phyloP scores from a whole-genome alignment of 92 coral and sea anemone species.

The Palythoa heliodiscus region DNA sequence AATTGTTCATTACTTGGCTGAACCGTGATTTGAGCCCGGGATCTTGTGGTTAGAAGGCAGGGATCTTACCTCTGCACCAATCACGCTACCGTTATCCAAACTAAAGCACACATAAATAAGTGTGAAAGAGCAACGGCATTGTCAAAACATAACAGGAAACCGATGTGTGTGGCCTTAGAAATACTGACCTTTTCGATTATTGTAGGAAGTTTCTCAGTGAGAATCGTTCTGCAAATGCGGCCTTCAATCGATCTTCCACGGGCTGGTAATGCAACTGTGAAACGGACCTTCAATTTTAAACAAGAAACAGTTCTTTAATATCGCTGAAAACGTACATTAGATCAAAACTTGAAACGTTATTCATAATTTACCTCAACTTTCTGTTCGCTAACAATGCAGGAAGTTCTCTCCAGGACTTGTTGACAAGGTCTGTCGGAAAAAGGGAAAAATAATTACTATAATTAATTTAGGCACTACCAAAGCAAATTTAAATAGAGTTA shows the following conservation, averaged over 20 bases:
- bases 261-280: slow-evolving; percentile 66
- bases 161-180: neutral
- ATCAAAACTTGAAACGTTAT: neutral
- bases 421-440: slow-evolving; percentile 56
- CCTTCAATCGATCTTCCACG: slow-evolving; percentile 68
- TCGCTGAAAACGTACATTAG: neutral
- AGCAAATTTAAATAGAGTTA: neutral
- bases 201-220: slow-evolving; percentile 56
- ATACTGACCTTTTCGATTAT: slow-evolving; percentile 51
- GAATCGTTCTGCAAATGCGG: slow-evolving; percentile 57
- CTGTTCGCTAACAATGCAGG: slow-evolving; percentile 51
- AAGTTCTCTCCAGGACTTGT: slow-evolving; percentile 67
- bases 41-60: no score
- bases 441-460: neutral
- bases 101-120: no score
- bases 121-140: no score
- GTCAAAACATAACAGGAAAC: no score
- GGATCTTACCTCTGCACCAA: no score
- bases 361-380: slow-evolving; percentile 51
- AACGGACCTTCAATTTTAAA: slow-evolving; percentile 50
- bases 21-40: no score
- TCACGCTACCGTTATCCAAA: no score
- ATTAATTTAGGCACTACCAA: neutral
- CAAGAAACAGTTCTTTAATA: neutral
- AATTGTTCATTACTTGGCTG: no score